These are phyloP conservation scores for chimpanzee (Pan troglodytes) DNA, from an alignment of 2,113 vertebrate species.

Conservation along the genomic window NHGRI_mPanTro3-v2.1_pri NC_072402.2:60665501-60666000, in stretches of 20 bases:
- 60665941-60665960: neutral
- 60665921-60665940: slow-evolving; percentile 22
- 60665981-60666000: neutral
- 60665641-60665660: neutral
- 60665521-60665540: neutral
- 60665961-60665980: neutral
- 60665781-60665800: neutral
- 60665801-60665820: neutral
- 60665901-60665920: neutral
- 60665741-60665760: neutral
- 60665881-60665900: neutral
- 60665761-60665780: neutral
- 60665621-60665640: neutral
- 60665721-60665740: neutral
- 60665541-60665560: neutral
- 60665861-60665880: neutral
- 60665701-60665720: neutral
- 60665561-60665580: neutral
- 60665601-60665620: neutral
- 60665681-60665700: neutral
- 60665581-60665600: neutral
- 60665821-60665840: neutral
- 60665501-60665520: neutral
- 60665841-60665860: neutral
- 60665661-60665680: neutral